phyloP scores from a whole-genome alignment of 1,140 invertebrate species.

The Vanessa tameamea region DNA sequence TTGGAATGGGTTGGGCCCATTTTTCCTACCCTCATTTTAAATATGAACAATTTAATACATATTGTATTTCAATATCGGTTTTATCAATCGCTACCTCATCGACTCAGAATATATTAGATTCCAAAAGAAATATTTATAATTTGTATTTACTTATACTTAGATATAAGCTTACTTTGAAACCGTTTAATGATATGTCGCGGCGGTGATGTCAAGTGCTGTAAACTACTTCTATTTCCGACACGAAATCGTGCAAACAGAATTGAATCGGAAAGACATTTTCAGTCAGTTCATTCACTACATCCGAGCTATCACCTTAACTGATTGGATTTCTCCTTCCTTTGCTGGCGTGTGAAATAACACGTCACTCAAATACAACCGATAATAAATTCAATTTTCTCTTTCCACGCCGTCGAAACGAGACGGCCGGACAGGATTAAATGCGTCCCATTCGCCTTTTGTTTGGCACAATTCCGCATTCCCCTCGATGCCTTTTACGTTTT shows the following conservation, averaged over 20 bases:
- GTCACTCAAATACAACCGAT: conserved; percentile 77
- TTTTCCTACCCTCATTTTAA: conserved; percentile 9
- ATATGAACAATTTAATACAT: conserved; percentile 6
- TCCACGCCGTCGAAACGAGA: conserved; percentile 62
- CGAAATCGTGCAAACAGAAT: conserved; percentile 33
- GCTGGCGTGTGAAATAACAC: conserved; percentile 76
- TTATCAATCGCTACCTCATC: not conserved
- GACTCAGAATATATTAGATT: not conserved
- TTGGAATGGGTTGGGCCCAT: conserved; percentile 24
- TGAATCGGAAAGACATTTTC: conserved; percentile 51
- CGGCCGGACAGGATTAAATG: conserved; percentile 74
- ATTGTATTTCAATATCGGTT: not conserved
- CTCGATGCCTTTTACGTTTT: conserved; percentile 47
- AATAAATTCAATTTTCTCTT: conserved; percentile 79
- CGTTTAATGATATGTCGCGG: not conserved
- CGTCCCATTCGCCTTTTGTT: conserved; percentile 74
- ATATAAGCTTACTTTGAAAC: not conserved
- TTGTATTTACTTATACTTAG: not conserved
- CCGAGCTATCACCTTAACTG: conserved; percentile 60
- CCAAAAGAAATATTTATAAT: not conserved
- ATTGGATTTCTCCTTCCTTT: conserved; percentile 72
- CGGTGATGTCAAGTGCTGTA: conserved; percentile 23
- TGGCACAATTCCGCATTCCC: conserved; percentile 57
- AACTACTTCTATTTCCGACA: conserved; percentile 30
- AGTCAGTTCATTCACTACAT: conserved; percentile 49